Base-by-base conservation (phyloP, 2,888 invertebrate genomes). In the Lasiommata megera region DNA sequence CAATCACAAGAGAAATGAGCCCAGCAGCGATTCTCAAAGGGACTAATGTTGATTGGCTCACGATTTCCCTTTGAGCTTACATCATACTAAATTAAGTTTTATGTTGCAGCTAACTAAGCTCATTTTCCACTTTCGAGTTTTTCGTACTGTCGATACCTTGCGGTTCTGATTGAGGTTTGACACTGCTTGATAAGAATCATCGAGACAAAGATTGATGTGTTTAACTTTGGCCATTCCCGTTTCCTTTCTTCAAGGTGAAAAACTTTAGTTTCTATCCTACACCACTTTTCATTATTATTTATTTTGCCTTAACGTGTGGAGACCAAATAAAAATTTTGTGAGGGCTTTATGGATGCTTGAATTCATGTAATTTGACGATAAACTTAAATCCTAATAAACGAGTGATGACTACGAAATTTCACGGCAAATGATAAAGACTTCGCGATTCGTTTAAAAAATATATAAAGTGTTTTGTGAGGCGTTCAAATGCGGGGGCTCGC, bases 1-100 rank as follows among this genome's bases (percentile, higher is more conserved):
- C 88, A 84, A 88, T 89, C 88, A 83, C 80, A 68, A 70, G 77
- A 82, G 82, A 88, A 90, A 87, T 87, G 89, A 84, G 86, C 83
- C 88, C 54, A 65, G 60, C 54, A 60, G 73, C 72, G 68, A 81
- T 80, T 74, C 73, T 77, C 79, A 85, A 82, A 86, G 84, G 77
- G 80, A 78, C 84, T 83, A 85, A 82, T 84, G 84, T 77, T 86
- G 87, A 89, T 88, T 88, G 87, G 83, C 82, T 79, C 75, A 76
- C 71, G 65, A 71, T 72, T 46, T 28, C 12, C 29, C 11, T 29
- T 50, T 34, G 9, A 71, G 64, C 67, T 65, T 62, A 61, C 36
- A 23, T 11, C 28, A 46, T 41, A 47, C 16, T 12, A 41, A 52
- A 43, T 37, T 50, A 41, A 29, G 50, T 68, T 67, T 64, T 77